Conservation (phyloP, 30 jellyfish, hydroid and myxozoan species). For the Morbakka virulenta region DNA sequence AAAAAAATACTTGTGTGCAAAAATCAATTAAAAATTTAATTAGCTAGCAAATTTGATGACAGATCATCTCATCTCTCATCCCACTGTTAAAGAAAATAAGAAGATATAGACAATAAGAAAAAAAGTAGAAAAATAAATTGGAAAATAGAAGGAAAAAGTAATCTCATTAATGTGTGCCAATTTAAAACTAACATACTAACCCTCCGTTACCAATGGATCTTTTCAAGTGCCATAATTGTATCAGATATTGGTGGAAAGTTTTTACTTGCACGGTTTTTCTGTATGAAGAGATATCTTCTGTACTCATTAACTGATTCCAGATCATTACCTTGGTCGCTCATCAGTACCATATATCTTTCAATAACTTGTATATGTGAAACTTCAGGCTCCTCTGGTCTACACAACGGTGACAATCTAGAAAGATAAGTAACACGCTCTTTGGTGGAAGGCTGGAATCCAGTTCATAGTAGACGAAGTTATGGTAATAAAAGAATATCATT, state of each 20-base stretch:
- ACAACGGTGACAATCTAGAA: background rate
- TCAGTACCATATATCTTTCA: no score
- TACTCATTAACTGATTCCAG: background rate
- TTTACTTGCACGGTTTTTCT: background rate
- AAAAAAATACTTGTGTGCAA: background rate
- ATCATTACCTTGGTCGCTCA: background rate
- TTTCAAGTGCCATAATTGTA: background rate
- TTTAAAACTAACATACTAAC: background rate
- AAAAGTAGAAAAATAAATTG: background rate
- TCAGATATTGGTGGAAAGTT: background rate
- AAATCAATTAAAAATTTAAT: background rate
- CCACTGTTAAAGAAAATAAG: background rate
- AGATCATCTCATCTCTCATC: no score
- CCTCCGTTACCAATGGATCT: background rate
- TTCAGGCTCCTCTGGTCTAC: background rate
- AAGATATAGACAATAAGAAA: background rate
- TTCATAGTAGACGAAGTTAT: no score
- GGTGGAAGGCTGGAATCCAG: no score
- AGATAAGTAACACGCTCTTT: no score
- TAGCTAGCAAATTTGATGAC: no score
- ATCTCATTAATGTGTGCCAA: background rate
- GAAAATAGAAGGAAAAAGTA: background rate
- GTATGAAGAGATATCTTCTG: background rate
- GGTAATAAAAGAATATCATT: background rate
- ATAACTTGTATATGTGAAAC: background rate